A percentile compares a stretch with the other conserved stretches of the same genome.
Conservation (phyloP, 2,797 vertebrate species). For the Hydrocynus forskahlii region DNA sequence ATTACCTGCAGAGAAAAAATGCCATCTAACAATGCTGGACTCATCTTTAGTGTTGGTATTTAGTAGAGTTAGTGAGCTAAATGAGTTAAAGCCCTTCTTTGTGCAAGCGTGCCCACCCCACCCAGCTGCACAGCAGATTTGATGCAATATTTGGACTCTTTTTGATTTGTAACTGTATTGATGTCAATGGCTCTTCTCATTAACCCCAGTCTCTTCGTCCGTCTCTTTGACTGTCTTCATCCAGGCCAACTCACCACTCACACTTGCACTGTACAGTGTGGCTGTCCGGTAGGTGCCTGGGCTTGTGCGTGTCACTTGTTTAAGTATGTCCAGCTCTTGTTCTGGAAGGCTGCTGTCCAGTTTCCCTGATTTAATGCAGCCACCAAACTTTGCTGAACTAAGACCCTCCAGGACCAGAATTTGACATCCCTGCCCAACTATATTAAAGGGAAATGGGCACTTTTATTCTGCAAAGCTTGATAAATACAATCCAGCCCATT, state of each 20-base stretch:
- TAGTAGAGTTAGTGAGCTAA: slow-evolving; percentile 59
- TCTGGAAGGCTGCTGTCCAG: neutral
- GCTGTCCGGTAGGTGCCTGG: slow-evolving; percentile 36
- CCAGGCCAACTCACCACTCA: slow-evolving; percentile 58
- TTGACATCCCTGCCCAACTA: neutral
- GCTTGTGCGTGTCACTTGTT: slow-evolving; percentile 10
- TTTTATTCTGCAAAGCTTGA: neutral
- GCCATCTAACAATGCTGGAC: slow-evolving; percentile 58
- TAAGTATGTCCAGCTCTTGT: neutral
- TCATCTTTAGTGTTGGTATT: slow-evolving; percentile 57
- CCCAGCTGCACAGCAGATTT: slow-evolving; percentile 72
- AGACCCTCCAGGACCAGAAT: too few species aligned
- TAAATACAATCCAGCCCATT: slow-evolving; percentile 30
- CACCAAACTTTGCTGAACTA: too few species aligned
- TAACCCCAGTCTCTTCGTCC: slow-evolving; percentile 86
- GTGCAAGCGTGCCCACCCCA: slow-evolving; percentile 45
- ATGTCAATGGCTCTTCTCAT: slow-evolving; percentile 84
- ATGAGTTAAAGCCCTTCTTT: slow-evolving; percentile 56
- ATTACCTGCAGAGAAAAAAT: slow-evolving; percentile 67
- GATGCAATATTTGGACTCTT: slow-evolving; percentile 78
- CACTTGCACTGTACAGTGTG: slow-evolving; percentile 57
- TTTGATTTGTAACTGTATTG: slow-evolving; percentile 67
- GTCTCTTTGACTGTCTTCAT: slow-evolving; percentile 71
- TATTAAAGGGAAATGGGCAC: neutral
- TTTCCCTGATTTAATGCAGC: neutral